Evolutionary conservation across 2,888 invertebrate genomes (phyloP).

Genomic region (Diabrotica balteata): DNA sequence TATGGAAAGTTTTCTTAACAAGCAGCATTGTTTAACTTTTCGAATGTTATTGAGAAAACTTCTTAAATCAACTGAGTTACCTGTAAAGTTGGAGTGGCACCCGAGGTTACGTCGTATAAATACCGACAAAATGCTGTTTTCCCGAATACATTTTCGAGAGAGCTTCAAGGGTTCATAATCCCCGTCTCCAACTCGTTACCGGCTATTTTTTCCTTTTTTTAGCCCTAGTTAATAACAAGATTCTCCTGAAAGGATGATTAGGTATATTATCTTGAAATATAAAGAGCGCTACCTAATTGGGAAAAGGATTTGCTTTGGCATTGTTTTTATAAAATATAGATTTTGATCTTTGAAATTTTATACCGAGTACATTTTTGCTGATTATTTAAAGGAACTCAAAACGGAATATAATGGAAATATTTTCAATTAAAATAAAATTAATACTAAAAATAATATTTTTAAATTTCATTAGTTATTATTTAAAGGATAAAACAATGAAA

Average conservation of each 20-base stretch:
- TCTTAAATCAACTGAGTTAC: conserved; percentile 33
- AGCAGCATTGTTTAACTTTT: conserved; percentile 36
- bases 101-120: conserved; percentile 33
- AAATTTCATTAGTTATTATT: too few relatives aligned
- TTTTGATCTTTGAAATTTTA: too few relatives aligned
- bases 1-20: conserved; percentile 34
- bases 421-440: too few relatives aligned
- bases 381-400: too few relatives aligned
- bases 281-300: neutral
- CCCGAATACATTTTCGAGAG: conserved; percentile 18
- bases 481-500: too few relatives aligned
- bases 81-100: conserved; percentile 34
- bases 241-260: neutral
- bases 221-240: conserved; percentile 3
- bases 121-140: conserved; percentile 34
- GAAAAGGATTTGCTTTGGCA: too few relatives aligned
- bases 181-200: neutral
- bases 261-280: neutral
- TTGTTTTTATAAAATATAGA: too few relatives aligned
- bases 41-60: conserved; percentile 32
- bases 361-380: too few relatives aligned
- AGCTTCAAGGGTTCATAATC: conserved; percentile 10
- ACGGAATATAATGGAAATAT: too few relatives aligned
- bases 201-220: neutral
- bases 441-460: too few relatives aligned